Evolutionary conservation across 2,797 vertebrate species (phyloP), one percentile per base, ranked within the genome.

Genomic region (Myotis findleyi): DNA sequence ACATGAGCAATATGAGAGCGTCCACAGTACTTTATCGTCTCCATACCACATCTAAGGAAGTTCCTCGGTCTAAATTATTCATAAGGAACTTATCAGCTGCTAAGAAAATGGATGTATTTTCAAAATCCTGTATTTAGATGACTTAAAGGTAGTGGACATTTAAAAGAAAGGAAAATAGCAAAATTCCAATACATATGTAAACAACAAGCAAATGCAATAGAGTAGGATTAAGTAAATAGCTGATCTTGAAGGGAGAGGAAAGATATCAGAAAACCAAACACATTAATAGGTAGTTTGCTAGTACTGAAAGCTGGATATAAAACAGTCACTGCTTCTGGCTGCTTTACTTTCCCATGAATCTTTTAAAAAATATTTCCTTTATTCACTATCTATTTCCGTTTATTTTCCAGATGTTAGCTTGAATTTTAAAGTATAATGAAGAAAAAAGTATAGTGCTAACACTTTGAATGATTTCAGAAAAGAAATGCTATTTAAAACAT

Each of bases 341-440:
- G 41, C 3, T 81, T 44, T 80, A 49, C 0, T 68, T 87, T 36
- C 7, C 44, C 41, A 4, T 36, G 30, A 93, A 68, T 66, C 7
- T 47, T 91, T 79, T 3, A 8, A 71, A 86, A 88, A n/a, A 33
- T 18, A 36, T 80, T n/a, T 68, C 16, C 33, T 83, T 85, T 87
- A 92, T 72, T 93, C 66, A 87, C 17, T 75, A 68, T 64, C 14
- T 69, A 10, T 68, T 89, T 72, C 62, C 93, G 18, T 86, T 91
- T 81, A 5, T 38, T 94, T 94, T 82, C 57, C 55, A 72, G 57
- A 87, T 64, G 5, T 79, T 75, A 86, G 12, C 18, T 79, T 66
- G 17, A 55, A 92, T 92, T 80, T 93, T 27, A 57, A 96, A 83
- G 18, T 87, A 62, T 64, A 71, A 87, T 90, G 44, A 88, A 76